Evolutionary conservation across 2,797 vertebrate species (phyloP).

Genomic region (Anguilla marmorata): DNA sequence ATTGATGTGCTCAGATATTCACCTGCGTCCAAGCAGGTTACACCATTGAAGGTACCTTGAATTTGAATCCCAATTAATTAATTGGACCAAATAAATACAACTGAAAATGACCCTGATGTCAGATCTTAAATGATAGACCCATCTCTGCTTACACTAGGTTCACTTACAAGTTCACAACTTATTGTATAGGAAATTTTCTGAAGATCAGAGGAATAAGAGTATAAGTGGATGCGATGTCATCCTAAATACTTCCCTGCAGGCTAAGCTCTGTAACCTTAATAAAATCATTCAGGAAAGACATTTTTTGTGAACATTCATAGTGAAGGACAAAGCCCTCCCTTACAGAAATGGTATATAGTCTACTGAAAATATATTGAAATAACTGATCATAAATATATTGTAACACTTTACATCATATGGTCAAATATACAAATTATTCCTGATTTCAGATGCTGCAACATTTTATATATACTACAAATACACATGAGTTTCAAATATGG

Average conservation of each 20-base stretch:
- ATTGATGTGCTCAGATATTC: not conserved
- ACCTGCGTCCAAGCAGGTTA: not conserved
- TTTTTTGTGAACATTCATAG: not conserved
- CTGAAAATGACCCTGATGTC: not conserved
- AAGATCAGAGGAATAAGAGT: not conserved
- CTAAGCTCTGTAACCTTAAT: not conserved
- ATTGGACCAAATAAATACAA: not conserved
- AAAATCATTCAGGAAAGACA: not conserved
- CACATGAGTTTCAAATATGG: too few relatives aligned
- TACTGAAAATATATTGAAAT: too few relatives aligned
- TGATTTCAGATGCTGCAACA: too few relatives aligned
- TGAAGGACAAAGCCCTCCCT: not conserved
- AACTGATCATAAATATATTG: too few relatives aligned
- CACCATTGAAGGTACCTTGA: not conserved
- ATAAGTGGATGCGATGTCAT: not conserved
- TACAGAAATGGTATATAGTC: too few relatives aligned
- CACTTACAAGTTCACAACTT: not conserved
- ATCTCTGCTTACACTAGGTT: not conserved
- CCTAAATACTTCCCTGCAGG: not conserved
- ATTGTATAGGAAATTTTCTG: not conserved
- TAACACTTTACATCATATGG: too few relatives aligned
- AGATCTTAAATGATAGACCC: not conserved
- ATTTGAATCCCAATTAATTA: not conserved
- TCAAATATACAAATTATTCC: too few relatives aligned
- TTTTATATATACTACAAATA: too few relatives aligned